A percentile compares a stretch with the other conserved stretches of the same genome.
These are phyloP conservation scores for Theropithecus gelada DNA, from an alignment of 2,113 vertebrate species.

Conservation along the genomic window DNA sequence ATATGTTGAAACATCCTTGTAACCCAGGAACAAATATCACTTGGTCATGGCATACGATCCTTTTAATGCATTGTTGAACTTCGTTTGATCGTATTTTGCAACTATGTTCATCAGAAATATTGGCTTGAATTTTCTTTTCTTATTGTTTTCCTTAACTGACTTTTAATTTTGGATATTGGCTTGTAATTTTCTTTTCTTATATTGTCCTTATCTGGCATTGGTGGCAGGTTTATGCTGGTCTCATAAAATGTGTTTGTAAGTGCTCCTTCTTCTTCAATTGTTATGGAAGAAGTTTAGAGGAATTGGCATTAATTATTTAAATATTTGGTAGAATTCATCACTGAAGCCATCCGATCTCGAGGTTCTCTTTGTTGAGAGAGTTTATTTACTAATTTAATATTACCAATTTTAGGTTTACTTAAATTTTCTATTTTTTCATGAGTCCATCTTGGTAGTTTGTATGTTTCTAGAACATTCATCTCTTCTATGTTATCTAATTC, in stretches of 20 bases:
- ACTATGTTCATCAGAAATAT: background rate
- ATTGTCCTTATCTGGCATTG: background rate
- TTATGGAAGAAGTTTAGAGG: background rate
- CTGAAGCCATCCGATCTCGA: background rate
- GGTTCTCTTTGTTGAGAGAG: background rate
- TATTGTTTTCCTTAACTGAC: background rate
- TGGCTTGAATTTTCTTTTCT: background rate
- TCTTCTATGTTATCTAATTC: background rate
- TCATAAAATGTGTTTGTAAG: background rate
- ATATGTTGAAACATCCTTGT: background rate
- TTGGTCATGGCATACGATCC: background rate
- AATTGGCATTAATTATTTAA: background rate
- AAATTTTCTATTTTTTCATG: background rate
- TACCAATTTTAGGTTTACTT: background rate
- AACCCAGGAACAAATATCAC: background rate
- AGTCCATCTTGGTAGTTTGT: background rate
- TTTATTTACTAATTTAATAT: background rate
- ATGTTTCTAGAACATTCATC: background rate
- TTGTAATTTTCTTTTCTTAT: background rate
- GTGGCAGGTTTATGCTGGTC: background rate
- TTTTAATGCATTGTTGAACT: background rate
- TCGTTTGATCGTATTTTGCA: background rate
- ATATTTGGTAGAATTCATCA: background rate
- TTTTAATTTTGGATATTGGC: background rate
- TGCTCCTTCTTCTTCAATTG: too few species aligned